Evolutionary conservation across 2,797 vertebrate genomes (phyloP).

Genomic region (Otolemur crassicaudatus): DNA sequence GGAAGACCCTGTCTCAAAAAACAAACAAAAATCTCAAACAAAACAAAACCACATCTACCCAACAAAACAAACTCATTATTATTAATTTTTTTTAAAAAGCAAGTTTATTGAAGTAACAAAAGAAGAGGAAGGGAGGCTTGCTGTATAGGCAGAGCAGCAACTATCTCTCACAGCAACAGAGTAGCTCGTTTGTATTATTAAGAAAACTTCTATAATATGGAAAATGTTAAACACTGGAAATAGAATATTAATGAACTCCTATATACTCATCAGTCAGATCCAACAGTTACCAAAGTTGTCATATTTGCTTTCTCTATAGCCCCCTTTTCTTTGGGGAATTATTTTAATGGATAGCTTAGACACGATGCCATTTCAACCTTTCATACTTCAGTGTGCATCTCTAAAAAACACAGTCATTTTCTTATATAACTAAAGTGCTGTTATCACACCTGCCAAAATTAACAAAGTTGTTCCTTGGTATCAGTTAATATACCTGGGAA

Average conservation of each 20-base stretch:
- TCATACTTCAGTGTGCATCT: conserved; percentile 37
- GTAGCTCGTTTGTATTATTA: background rate
- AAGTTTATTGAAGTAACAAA: too few species aligned
- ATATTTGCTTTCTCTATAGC: background rate
- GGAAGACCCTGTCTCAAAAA: background rate
- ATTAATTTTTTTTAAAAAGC: too few species aligned
- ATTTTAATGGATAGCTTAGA: conserved; percentile 57
- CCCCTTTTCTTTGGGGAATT: background rate
- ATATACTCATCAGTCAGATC: background rate
- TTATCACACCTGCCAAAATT: conserved; percentile 48
- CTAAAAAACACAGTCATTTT: conserved; percentile 43
- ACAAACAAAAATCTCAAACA: background rate
- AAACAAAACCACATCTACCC: background rate
- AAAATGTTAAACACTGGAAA: conserved; percentile 33
- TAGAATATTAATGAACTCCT: background rate
- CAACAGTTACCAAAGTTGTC: background rate
- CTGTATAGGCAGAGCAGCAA: too few species aligned
- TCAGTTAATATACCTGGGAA: conserved; percentile 39
- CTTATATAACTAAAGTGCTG: conserved; percentile 61
- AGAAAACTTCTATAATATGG: background rate
- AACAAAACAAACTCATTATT: background rate
- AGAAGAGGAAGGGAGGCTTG: too few species aligned
- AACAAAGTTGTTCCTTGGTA: conserved; percentile 47
- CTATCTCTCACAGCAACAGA: too few species aligned
- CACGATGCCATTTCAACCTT: conserved; percentile 48